phyloP scores from a whole-genome alignment of 1,140 invertebrate genomes.

The Chymomyza costata region DNA sequence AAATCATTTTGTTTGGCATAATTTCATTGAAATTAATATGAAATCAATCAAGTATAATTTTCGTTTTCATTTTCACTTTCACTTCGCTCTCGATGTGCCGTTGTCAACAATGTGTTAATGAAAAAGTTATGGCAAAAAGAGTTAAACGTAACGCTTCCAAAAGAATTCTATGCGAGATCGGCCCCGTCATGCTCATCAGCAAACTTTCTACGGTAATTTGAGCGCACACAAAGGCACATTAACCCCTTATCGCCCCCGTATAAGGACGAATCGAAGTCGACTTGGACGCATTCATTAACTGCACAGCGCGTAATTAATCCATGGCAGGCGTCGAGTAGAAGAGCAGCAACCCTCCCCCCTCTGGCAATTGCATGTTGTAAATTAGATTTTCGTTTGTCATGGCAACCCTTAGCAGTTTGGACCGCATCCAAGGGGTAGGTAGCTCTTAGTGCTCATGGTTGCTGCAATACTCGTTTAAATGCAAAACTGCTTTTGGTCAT shows the following conservation, averaged over 20 bases:
- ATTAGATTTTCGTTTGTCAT: constrained; percentile 69
- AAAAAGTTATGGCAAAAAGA: constrained; percentile 48
- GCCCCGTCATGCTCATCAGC: constrained; percentile 52
- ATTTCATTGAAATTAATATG: constrained; percentile 60
- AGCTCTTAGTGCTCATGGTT: constrained; percentile 11
- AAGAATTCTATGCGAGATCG: too few species aligned
- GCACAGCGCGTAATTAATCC: constrained; percentile 61
- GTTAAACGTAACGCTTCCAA: too few species aligned
- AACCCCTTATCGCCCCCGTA: constrained; percentile 54
- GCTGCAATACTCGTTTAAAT: constrained; percentile 54
- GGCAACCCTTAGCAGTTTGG: constrained; percentile 58
- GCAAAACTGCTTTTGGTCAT: constrained; percentile 68
- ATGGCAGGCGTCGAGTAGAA: constrained; percentile 15
- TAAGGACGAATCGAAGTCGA: neutral
- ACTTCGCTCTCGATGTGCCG: constrained; percentile 10
- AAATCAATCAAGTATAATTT: constrained; percentile 66
- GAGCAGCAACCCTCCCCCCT: constrained; percentile 31
- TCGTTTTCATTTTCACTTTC: constrained; percentile 31
- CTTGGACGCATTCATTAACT: constrained; percentile 58
- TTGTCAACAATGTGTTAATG: constrained; percentile 50
- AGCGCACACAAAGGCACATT: constrained; percentile 46
- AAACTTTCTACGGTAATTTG: constrained; percentile 54
- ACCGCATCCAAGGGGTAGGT: neutral
- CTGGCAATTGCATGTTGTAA: constrained; percentile 64
- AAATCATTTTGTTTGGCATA: constrained; percentile 44